Evolutionary conservation across 2,113 vertebrate genomes (phyloP).

Genomic region (Eublepharis macularius): DNA sequence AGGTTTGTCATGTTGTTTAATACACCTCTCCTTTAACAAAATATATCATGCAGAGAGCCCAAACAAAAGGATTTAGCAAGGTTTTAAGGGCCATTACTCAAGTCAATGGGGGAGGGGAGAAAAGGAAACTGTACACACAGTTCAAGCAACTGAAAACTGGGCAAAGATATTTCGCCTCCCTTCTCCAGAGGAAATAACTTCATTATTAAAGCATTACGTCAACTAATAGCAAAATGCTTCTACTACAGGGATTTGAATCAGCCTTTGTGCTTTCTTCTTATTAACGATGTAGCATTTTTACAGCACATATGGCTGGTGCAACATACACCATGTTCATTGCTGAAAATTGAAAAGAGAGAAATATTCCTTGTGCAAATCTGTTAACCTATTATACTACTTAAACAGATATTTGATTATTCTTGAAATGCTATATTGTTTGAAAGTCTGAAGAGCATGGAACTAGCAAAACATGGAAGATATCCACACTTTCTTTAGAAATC

Average conservation of each 20-base stretch:
- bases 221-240: slow-evolving; percentile 29
- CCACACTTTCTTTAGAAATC: not conserved
- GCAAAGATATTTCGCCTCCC: slow-evolving; percentile 35
- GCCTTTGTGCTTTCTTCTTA: slow-evolving; percentile 34
- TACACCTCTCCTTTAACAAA: slow-evolving; percentile 43
- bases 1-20: slow-evolving; percentile 43
- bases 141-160: slow-evolving; percentile 27
- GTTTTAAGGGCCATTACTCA: slow-evolving; percentile 60
- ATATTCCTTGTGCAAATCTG: slow-evolving; percentile 1
- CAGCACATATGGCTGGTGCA: slow-evolving; percentile 1
- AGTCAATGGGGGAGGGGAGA: slow-evolving; percentile 29
- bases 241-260: slow-evolving; percentile 40
- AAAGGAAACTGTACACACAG: not conserved
- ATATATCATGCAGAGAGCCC: slow-evolving; percentile 41
- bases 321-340: not conserved
- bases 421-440: not conserved
- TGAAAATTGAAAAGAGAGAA: slow-evolving; percentile 17
- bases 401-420: not conserved
- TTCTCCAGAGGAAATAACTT: not conserved
- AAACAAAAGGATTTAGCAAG: slow-evolving; percentile 50
- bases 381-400: slow-evolving; percentile 22
- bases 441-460: not conserved
- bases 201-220: slow-evolving; percentile 8
- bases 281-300: slow-evolving; percentile 31
- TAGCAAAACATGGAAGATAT: not conserved